Evolutionary conservation across 2,797 vertebrate species (phyloP).

Genomic region (Eidolon dupreanum): DNA sequence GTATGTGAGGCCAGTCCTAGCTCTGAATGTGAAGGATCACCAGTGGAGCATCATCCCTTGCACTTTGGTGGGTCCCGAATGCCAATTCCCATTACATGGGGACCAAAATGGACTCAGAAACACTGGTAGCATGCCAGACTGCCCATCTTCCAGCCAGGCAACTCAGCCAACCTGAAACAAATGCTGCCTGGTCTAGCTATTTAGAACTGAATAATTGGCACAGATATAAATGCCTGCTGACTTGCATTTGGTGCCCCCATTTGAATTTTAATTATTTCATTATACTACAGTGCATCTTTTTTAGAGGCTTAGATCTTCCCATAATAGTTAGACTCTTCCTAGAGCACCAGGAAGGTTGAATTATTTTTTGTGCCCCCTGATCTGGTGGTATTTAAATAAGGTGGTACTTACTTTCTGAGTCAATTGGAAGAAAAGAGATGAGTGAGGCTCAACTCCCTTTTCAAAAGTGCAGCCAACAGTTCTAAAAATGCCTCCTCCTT

Average conservation of each 20-base stretch:
- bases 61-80: constrained; percentile 3
- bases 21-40: neutral
- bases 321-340: constrained; percentile 52
- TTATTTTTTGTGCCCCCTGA: neutral
- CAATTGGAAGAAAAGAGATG: constrained; percentile 32
- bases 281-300: constrained; percentile 55
- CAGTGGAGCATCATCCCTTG: neutral
- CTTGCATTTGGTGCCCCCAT: constrained; percentile 55
- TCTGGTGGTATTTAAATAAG: constrained; percentile 51
- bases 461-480: neutral
- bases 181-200: constrained; percentile 44
- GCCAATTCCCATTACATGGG: neutral
- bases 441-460: neutral
- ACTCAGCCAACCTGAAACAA: constrained; percentile 60
- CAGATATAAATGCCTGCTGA: constrained; percentile 66
- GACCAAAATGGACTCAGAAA: constrained; percentile 22
- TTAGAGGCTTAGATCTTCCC: constrained; percentile 31
- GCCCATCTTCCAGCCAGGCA: constrained; percentile 11
- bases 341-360: constrained; percentile 8
- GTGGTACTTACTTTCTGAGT: neutral
- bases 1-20: neutral
- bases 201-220: constrained; percentile 68
- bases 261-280: constrained; percentile 72
- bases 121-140: constrained; percentile 36
- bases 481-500: constrained; percentile 19